Evolutionary conservation across 2,113 vertebrate species (phyloP), one percentile per base, ranked within the genome.

Genomic region (Strix aluco): DNA sequence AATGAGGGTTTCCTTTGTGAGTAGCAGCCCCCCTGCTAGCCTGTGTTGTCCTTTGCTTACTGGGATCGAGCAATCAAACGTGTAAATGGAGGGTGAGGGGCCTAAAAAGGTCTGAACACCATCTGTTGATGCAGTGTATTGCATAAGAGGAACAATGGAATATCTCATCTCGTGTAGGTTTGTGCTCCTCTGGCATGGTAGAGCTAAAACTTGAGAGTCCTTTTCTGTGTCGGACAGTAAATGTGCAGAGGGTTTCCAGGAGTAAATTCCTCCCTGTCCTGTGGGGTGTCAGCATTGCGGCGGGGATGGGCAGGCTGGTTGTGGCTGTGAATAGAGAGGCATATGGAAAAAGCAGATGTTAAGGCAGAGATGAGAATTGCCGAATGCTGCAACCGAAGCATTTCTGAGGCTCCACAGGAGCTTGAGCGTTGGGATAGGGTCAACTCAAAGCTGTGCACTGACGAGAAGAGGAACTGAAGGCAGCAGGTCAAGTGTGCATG

Each of bases 401-500:
- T 61, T 66, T 70, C 21, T 18, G 82, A 61, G 47, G 59, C 55
- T 78, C 21, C 0, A 0, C 8, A 38, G 79, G 74, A 70, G 52
- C 70, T 47, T 1, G 2, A 1, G 61, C 2, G 0, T 1, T 63
- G 49, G 62, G 67, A 16, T 38, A 5, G 87, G 52, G 19, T 79
- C 5, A 7, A 5, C 57, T 83, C 32, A 20, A 10, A 90, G 88
- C 70, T 1, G 2, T 12, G 46, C 5, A 3, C 21, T 58, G 67
- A 62, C 62, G 91, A 70, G 80, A 66, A 34, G 71, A 87, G 73
- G 36, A 95, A 6, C 79, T 90, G 91, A 71, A 91, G 93, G 91
- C 89, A 84, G 84, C 94, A 67, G 78, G 70, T 94, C 85, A 73
- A 13, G 79, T 40, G 4, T 83, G 72, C 23, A 4, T 3, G 30